A percentile compares a stretch with the other conserved stretches of the same genome.
Conservation (phyloP, 2,113 vertebrate genomes). For the Cranoglanis bouderius region DNA sequence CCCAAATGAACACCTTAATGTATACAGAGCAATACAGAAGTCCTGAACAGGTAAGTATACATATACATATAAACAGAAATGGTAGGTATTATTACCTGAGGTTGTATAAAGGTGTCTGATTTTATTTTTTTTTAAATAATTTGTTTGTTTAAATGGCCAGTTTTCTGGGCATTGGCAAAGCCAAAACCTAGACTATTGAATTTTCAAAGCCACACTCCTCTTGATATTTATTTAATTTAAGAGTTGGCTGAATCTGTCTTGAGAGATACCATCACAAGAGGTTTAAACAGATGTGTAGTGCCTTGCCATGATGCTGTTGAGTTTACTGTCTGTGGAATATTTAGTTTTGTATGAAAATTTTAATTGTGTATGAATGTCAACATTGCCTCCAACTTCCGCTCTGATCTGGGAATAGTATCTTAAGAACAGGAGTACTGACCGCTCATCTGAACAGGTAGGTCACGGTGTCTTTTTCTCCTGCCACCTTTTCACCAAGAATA, state of each 20-base stretch:
- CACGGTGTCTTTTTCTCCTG: slow-evolving; percentile 54
- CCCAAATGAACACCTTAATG: background rate
- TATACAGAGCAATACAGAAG: slow-evolving; percentile 47
- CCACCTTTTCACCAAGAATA: slow-evolving; percentile 38
- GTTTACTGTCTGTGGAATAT: slow-evolving; percentile 15
- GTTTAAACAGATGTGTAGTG: slow-evolving; percentile 25
- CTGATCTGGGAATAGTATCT: slow-evolving; percentile 47
- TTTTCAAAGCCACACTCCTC: background rate
- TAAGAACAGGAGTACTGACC: slow-evolving; percentile 44
- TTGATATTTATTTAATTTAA: background rate
- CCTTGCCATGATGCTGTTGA: slow-evolving; percentile 43
- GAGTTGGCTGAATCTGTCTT: background rate
- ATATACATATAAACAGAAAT: background rate
- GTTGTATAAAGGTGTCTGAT: slow-evolving; percentile 13
- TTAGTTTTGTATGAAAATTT: slow-evolving; percentile 3
- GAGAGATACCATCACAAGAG: background rate
- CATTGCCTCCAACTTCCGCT: slow-evolving; percentile 55
- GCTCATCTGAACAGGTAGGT: slow-evolving; percentile 74
- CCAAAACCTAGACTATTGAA: too few species aligned
- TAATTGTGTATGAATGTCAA: slow-evolving; percentile 25
- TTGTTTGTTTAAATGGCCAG: background rate
- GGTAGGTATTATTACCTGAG: slow-evolving; percentile 62
- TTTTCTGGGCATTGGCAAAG: slow-evolving; percentile 21
- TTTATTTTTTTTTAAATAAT: background rate
- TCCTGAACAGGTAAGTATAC: slow-evolving; percentile 68